Base-by-base conservation (phyloP, 1,140 invertebrate species). In the Helicoverpa zea region DNA sequence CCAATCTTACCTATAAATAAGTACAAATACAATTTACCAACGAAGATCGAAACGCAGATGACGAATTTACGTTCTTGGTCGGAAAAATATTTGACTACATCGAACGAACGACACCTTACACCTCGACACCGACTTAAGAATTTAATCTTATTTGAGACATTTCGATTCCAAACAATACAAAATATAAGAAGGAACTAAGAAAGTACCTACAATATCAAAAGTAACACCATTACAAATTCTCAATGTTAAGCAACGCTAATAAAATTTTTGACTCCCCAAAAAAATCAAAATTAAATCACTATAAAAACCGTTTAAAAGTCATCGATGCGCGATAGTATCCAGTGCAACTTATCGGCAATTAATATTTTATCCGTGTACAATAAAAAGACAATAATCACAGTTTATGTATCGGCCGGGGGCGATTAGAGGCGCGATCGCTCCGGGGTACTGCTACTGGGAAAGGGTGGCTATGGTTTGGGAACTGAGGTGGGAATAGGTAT, bases 321-420 rank as follows among this genome's bases (percentile, higher is more conserved):
- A 79, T 79, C 51, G 61, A 77, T 54, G 29, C n/a, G 47, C 3
- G 54, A 58, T 79, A 79, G 30, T 5, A 11, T 3, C 14, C 29
- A 52, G 35, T 58, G 49, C 47, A 54, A 59, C 13, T 80, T 80
- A 80, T 80, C 66, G 61, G 59, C 74, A 86, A 84, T 84, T 85
- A 81, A 83, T 82, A 84, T 88, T 90, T 89, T 90, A 90, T 89
- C 88, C 81, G 81, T 81, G 81, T 77, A 78, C 88, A 89, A 89
- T 91, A 90, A 89, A 92, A 93, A 90, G 89, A 92, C 89, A 91
- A 91, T 93, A 93, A 93, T 91, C 75, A 73, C 78, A 87, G 88
- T 90, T 91, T 91, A 89, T 88, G 89, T 88, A 86, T 83, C 82
- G 85, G 87, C 78, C 76, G 87, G 84, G 84, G 81, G 84, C 86